A percentile compares a stretch with the other conserved stretches of the same genome.
phyloP scores from a whole-genome alignment of 2,113 vertebrate species.

The Pitta sordida region DNA sequence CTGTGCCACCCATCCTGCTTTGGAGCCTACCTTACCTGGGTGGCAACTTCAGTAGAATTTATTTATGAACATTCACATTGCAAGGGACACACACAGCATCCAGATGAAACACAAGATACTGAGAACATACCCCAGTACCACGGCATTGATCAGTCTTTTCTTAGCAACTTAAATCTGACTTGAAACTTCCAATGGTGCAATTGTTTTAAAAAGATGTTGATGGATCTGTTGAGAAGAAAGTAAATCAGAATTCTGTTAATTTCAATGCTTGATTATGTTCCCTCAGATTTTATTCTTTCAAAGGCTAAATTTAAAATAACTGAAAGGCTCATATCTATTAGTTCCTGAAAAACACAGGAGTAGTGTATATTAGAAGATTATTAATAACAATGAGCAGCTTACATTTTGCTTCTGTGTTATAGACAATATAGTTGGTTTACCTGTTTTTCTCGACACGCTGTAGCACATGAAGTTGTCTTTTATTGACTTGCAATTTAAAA shows the following conservation, averaged over 20 bases:
- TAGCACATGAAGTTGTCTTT: background rate
- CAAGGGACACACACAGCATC: background rate
- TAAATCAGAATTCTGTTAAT: background rate
- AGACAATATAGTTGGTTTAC: background rate
- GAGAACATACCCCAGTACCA: background rate
- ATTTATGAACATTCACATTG: background rate
- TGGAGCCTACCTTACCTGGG: background rate
- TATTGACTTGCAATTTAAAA: background rate
- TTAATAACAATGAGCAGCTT: background rate
- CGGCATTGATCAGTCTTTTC: accelerated
- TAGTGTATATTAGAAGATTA: background rate
- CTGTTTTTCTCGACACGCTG: background rate
- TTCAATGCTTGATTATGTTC: background rate
- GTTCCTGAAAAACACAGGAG: background rate
- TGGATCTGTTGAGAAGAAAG: background rate
- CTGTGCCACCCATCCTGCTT: background rate
- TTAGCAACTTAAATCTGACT: background rate
- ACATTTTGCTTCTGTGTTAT: background rate
- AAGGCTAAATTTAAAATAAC: background rate
- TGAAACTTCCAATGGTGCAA: background rate
- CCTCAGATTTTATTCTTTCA: background rate
- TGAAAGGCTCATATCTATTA: background rate
- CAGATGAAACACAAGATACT: background rate
- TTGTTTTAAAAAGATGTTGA: background rate
- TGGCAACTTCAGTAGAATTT: background rate